Percentiles rank a stretch among this genome's conserved stretches.
phyloP scores from a whole-genome alignment of 1,140 invertebrate species.

The Contarinia nasturtii region DNA sequence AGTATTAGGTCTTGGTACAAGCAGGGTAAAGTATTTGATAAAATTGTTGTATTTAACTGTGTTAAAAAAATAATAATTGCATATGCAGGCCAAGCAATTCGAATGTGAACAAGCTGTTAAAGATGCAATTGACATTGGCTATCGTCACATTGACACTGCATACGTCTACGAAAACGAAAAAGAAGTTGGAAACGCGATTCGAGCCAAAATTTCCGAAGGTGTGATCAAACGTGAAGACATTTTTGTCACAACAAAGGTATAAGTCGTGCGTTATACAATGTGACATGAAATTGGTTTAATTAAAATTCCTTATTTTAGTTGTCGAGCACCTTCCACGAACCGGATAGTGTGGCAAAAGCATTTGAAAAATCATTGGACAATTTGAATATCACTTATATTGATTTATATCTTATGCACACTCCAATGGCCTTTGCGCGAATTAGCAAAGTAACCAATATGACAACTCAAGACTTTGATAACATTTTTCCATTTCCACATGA shows the following conservation, averaged over 20 bases:
- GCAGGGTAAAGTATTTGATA: too few species aligned
- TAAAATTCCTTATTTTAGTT: too few species aligned
- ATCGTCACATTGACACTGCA: constrained; percentile 62
- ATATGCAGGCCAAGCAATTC: not conserved
- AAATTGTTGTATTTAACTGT: too few species aligned
- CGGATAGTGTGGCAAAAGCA: constrained; percentile 23
- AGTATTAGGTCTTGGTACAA: too few species aligned
- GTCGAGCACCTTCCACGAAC: constrained; percentile 27
- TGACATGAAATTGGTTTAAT: too few species aligned
- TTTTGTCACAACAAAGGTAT: constrained; percentile 39
- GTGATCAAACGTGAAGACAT: constrained; percentile 43
- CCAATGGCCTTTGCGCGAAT: constrained; percentile 33
- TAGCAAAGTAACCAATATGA: constrained; percentile 19
- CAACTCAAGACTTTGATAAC: constrained; percentile 8
- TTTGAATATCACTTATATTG: constrained; percentile 42
- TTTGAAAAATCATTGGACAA: constrained; percentile 32
- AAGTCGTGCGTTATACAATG: not conserved
- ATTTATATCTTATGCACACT: constrained; percentile 50
- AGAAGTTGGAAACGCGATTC: constrained; percentile 52
- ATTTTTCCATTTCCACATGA: not conserved
- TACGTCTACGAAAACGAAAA: constrained; percentile 50
- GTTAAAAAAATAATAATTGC: too few species aligned
- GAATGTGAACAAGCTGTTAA: constrained; percentile 38
- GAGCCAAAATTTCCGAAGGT: constrained; percentile 44
- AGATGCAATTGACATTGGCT: constrained; percentile 47